Base-by-base conservation (phyloP, 2,888 invertebrate genomes). In the Exephanes ischioxanthus region DNA sequence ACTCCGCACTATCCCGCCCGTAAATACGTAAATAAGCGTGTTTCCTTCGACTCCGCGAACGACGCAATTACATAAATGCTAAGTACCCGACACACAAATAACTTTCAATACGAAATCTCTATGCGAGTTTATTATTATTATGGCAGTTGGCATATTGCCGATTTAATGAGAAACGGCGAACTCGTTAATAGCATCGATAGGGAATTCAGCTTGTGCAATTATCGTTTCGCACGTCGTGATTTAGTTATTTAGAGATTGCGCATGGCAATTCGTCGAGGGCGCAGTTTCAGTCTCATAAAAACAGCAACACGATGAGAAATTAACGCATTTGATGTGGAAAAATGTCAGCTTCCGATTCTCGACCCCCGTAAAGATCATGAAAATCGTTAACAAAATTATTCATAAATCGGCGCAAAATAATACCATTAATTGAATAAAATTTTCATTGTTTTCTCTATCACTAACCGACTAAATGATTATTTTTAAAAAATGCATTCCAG, bases 31-130 rank as follows among this genome's bases (percentile, higher is more conserved):
- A 53, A 14, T 16, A 26, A 22, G 61, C 37, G 5, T 26, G 58
- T 70, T 30, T 68, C 45, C 41, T 37, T 30, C 33, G 19, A 45
- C 61, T 45, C n/a, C 45, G n/a, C 19, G 63, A 4, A 2, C 63
- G 7, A 45, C 30, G 73, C 61, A 75, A 75, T 75, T 75, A 63
- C 19, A n/a, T 48, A 48, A 26, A 75, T 48, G 63, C 63, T 51
- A 75, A 48, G 30, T 75, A 75, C 63, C 45, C 26, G 33, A 48
- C 45, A 5, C 75, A 51, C 61, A 61, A 73, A 63, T 72, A 58
- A 72, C 41, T 19, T 58, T 22, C 58, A 45, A 58, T 58, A 26
- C 37, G 41, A 55, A 41, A 58, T 58, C 55, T 58, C 4, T 16
- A 1, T 16, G 58, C 22, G 19, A 11, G 26, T 30, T 16, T 26